Base-by-base conservation (phyloP, 2,113 vertebrate genomes). In the Rhineura floridana region DNA sequence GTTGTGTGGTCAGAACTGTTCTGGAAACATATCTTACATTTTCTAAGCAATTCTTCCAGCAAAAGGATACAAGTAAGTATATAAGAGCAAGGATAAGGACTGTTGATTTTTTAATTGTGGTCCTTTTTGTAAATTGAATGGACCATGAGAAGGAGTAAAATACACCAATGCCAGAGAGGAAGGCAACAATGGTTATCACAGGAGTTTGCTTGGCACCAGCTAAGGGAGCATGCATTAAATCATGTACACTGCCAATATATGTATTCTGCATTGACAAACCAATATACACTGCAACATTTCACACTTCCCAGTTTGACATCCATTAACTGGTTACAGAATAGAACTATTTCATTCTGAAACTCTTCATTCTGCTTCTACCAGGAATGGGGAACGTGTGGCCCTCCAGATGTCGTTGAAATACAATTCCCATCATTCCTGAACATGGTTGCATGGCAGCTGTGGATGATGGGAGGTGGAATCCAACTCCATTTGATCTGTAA, bases 1-100 rank as follows among this genome's bases (percentile, higher is more conserved):
- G 3, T n/a, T 17, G 33, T 88, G 87, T 93, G n/a, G 92, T 73
- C 92, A 93, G 88, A 84, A 39, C 9, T 46, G 59, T 83, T 93
- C 5, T 36, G 33, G 46, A 78, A 19, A 55, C n/a, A 55, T 55
- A 17, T 55, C 33, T 55, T 30, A 80, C 30, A n/a, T 52, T n/a
- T 80, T 15, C 15, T 21, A 19, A n/a, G 30, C 25, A 36, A 36
- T n/a, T 55, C 5, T 55, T 80, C 6, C 11, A 48, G 44, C 28
- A 30, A 77, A 33, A 12, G 28, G 44, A 77, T 13, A 70, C 3
- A 75, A 75, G 42, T 9, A 80, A 7, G 7, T 33, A 55, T 36
- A 55, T 55, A 9, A 36, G 77, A 55, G 50, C 28, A 52, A 78
- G 5, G 5, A 78, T 33, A 78, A 78, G 25, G 36, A 42, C 59